phyloP scores from a whole-genome alignment of 2,797 vertebrate species.

The Steatocranus sp. region DNA sequence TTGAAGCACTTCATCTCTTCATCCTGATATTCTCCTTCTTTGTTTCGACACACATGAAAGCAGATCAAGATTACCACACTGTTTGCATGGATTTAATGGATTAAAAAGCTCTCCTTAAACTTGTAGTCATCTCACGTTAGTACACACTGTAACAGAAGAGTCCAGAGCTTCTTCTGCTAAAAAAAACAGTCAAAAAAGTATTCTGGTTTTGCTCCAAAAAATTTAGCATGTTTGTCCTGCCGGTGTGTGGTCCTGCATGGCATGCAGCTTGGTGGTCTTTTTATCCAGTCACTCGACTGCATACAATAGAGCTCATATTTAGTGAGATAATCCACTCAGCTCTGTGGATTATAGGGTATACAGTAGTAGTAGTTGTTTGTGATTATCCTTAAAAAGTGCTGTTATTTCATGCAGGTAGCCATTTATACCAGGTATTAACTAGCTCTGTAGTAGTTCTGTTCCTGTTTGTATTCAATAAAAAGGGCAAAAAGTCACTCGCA shows the following conservation, averaged over 20 bases:
- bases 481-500: neutral
- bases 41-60: neutral
- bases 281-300: conserved; percentile 23
- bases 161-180: neutral
- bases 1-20: neutral
- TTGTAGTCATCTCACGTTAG: conserved; percentile 24
- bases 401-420: neutral
- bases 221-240: neutral
- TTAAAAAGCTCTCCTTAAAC: conserved; percentile 53
- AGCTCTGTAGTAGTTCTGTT: neutral
- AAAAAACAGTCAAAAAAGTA: neutral
- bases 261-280: conserved; percentile 23
- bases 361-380: conserved; percentile 70
- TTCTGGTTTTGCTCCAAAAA: neutral
- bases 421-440: neutral
- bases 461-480: neutral
- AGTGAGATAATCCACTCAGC: conserved; percentile 69
- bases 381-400: conserved; percentile 64
- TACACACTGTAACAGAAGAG: neutral
- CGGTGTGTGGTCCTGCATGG: neutral
- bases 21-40: neutral
- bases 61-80: conserved; percentile 54
- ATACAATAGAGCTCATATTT: conserved; percentile 64
- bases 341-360: conserved; percentile 70
- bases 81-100: conserved; percentile 59